A percentile compares a stretch with the other conserved stretches of the same genome.
Evolutionary conservation across 2,797 vertebrate species (phyloP).

Genomic region (Pangasius sanitwongsei): DNA sequence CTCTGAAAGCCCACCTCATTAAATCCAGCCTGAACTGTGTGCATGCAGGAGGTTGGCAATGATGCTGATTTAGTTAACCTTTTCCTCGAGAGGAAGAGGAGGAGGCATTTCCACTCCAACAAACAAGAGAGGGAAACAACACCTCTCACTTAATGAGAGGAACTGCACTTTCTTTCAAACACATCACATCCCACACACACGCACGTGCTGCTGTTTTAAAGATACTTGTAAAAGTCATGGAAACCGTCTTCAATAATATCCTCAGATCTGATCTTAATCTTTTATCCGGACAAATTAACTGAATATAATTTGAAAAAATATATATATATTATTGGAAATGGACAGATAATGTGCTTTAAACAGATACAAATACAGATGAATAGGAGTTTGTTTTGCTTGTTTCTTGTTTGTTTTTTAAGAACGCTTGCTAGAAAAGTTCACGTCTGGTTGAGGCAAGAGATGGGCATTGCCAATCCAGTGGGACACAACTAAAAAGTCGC

Average conservation of each 20-base stretch:
- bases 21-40: constrained; percentile 32
- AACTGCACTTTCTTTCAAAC: background rate
- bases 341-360: background rate
- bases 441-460: background rate
- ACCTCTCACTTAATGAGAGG: constrained; percentile 23
- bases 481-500: background rate
- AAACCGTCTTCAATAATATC: background rate
- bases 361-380: background rate
- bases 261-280: background rate
- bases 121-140: constrained; percentile 20
- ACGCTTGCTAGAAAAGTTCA: background rate
- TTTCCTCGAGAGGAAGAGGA: constrained; percentile 36
- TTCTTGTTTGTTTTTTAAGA: background rate
- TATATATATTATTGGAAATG: no score
- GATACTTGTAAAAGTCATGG: background rate
- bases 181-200: background rate
- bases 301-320: background rate
- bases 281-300: background rate
- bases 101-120: constrained; percentile 37
- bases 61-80: constrained; percentile 51
- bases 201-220: background rate
- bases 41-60: constrained; percentile 43
- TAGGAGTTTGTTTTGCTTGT: background rate
- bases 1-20: constrained; percentile 39
- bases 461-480: background rate